These are phyloP conservation scores for Emydoidea blandingii DNA, from an alignment of 2,797 vertebrate genomes.

Conservation along the genomic window DNA sequence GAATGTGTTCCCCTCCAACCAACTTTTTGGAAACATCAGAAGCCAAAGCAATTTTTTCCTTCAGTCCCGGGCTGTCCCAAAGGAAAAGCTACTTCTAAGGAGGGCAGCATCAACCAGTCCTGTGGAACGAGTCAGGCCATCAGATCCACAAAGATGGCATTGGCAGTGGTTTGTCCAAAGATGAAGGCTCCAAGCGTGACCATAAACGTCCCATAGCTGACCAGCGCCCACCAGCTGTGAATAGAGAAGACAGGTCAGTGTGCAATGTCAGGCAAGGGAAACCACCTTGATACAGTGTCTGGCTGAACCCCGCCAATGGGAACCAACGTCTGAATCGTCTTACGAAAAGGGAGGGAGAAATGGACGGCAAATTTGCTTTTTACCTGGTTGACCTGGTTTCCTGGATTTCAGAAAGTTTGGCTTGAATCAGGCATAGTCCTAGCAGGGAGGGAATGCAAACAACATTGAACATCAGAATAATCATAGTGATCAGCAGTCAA, in stretches of 20 bases:
- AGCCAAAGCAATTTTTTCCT: background rate
- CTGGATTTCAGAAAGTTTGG: conserved; percentile 91
- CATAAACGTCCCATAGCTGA: conserved; percentile 89
- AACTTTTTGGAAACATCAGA: background rate
- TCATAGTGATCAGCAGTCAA: background rate
- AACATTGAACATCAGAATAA: background rate
- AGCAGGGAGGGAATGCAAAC: conserved; percentile 18
- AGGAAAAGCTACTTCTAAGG: background rate
- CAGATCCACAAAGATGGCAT: conserved; percentile 88
- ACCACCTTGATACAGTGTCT: background rate
- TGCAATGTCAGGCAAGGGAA: background rate
- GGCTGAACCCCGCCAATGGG: background rate
- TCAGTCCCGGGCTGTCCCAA: background rate
- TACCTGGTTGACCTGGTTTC: conserved; percentile 88
- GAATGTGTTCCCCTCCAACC: background rate
- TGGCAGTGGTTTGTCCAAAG: conserved; percentile 96
- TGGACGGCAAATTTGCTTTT: conserved; percentile 14
- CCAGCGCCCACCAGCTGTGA: conserved; percentile 89
- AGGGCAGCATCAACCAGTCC: background rate
- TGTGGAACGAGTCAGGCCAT: conserved; percentile 70
- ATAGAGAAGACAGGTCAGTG: background rate
- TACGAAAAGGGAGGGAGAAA: background rate
- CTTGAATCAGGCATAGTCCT: conserved; percentile 95
- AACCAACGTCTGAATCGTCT: background rate
- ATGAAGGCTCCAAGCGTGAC: conserved; percentile 93